Conservation (phyloP, 2,113 vertebrate species). For the Apodemus sylvaticus region DNA sequence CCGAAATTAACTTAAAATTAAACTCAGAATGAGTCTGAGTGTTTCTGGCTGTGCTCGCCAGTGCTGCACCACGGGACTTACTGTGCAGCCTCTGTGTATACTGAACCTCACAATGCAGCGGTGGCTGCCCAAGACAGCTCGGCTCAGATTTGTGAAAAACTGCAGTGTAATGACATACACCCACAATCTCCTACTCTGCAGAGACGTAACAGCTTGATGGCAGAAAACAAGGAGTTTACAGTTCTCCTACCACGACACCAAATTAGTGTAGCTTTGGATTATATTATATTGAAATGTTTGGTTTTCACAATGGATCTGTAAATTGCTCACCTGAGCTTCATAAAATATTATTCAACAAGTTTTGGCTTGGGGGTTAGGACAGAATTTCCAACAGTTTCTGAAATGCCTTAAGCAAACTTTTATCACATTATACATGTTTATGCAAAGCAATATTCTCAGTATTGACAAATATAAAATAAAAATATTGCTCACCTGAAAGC, state of each 20-base stretch:
- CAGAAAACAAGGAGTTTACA: not conserved
- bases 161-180: not conserved
- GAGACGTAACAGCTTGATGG: too few species aligned
- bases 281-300: not conserved
- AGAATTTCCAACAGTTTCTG: not conserved
- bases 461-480: not conserved
- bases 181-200: not conserved
- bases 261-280: not conserved
- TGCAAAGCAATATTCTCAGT: not conserved
- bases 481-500: not conserved
- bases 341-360: not conserved
- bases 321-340: too few species aligned
- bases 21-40: not conserved
- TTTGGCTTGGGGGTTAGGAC: not conserved
- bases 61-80: too few species aligned
- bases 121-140: not conserved
- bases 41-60: not conserved
- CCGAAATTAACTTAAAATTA: not conserved
- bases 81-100: not conserved
- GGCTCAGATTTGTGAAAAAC: not conserved
- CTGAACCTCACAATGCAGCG: rapidly evolving
- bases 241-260: not conserved
- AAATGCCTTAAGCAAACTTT: not conserved
- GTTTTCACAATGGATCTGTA: too few species aligned
- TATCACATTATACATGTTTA: not conserved